A percentile compares a stretch with the other conserved stretches of the same genome.
Conservation (phyloP, 2,888 invertebrate genomes). For the Atherix ibis region DNA sequence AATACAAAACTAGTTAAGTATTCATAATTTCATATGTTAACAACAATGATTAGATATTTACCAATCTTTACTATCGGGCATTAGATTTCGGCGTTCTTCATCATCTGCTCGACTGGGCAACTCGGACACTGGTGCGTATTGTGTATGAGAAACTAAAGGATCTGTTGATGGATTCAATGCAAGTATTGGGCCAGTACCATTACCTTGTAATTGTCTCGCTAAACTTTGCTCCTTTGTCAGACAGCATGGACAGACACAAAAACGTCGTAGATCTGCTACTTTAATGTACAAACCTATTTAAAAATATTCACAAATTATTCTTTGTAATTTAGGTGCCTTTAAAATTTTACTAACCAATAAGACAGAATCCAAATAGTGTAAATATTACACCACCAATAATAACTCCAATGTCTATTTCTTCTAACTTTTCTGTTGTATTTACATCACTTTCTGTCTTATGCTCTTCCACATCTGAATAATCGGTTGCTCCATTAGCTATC, state of each 20-base stretch:
- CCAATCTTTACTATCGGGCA: constrained; percentile 61
- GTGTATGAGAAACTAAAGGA: constrained; percentile 51
- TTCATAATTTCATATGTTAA: no score
- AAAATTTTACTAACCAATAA: constrained; percentile 36
- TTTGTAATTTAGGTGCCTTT: background rate
- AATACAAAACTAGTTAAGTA: no score
- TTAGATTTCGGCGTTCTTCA: constrained; percentile 54
- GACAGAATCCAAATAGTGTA: constrained; percentile 41
- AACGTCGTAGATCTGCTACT: constrained; percentile 23
- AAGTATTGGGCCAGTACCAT: constrained; percentile 37
- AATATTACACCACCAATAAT: constrained; percentile 47
- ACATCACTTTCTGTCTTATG: constrained; percentile 25
- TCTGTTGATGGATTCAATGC: constrained; percentile 62
- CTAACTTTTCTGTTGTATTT: constrained; percentile 15
- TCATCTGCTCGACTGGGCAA: constrained; percentile 47
- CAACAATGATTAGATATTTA: no score
- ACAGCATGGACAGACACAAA: constrained; percentile 24
- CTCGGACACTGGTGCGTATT: constrained; percentile 61
- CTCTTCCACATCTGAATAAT: constrained; percentile 36
- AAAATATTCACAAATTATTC: constrained; percentile 1
- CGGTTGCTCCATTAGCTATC: constrained; percentile 45
- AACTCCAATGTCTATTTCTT: constrained; percentile 34
- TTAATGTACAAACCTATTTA: constrained; percentile 25
- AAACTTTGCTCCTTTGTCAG: constrained; percentile 23
- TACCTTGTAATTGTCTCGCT: constrained; percentile 26